Evolutionary conservation across 2,797 vertebrate species (phyloP).

Genomic region (Lates japonicus): DNA sequence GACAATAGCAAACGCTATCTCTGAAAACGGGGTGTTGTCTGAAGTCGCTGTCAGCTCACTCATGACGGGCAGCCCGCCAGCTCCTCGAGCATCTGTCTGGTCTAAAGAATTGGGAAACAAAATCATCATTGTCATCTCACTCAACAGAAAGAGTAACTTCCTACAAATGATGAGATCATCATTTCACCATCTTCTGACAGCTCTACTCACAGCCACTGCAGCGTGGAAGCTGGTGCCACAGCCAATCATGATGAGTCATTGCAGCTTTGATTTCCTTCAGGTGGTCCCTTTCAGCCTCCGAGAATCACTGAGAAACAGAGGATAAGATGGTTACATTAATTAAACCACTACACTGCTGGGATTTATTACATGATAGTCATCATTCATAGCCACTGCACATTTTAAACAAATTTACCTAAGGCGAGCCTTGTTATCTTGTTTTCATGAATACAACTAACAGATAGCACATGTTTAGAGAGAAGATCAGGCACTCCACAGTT

Average conservation of each 20-base stretch:
- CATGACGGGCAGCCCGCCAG: conserved; percentile 96
- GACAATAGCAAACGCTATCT: conserved; percentile 97
- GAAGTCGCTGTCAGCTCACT: conserved; percentile 96
- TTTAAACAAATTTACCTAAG: neutral
- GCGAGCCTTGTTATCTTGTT: neutral
- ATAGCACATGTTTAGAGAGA: neutral
- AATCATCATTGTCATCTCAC: neutral
- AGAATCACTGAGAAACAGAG: conserved; percentile 87
- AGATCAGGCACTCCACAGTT: no score
- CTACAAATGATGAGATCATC: neutral
- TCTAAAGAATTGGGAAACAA: conserved; percentile 79
- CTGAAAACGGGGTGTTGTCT: conserved; percentile 97
- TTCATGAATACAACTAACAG: neutral
- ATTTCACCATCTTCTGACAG: neutral
- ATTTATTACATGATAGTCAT: neutral
- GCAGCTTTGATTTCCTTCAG: conserved; percentile 96
- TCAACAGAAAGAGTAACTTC: neutral
- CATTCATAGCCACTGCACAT: neutral
- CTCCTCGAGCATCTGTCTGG: conserved; percentile 95
- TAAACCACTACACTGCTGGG: neutral
- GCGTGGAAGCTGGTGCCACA: conserved; percentile 97
- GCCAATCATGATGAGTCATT: conserved; percentile 94
- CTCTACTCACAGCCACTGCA: conserved; percentile 91
- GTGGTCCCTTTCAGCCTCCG: conserved; percentile 95
- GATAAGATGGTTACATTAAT: neutral